Evolutionary conservation across 2,888 invertebrate genomes (phyloP), one percentile per base, ranked within the genome.

Genomic region (Ctenicera cuprea): DNA sequence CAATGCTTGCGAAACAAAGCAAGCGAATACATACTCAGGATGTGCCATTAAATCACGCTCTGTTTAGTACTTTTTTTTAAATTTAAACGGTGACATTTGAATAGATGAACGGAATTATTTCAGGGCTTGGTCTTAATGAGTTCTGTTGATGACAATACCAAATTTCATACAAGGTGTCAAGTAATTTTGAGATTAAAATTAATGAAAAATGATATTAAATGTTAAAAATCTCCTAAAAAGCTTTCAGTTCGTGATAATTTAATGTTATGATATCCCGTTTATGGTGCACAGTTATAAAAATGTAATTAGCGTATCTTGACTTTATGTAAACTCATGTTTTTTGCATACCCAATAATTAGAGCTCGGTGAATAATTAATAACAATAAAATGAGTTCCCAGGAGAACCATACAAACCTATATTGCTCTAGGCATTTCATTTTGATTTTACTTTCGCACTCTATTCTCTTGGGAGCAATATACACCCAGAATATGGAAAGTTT

Each of bases 11-110:
- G 38, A 30, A 54, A 54, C 30, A 54, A 54, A 12, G 22, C 54
- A 33, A 63, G 33, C 30, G 45, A 43, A 45, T 45, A 26, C 63
- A 48, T 45, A 63, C 48, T 41, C 59, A 59, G n/a, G 38, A 59
- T 38, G 37, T 16, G 37, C 2, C 59, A 18, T 38, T 30, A 54
- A 54, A 33, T 26, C 54, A 54, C 11, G 18, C 48, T 18, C 16
- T 7, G 18, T 18, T 18, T 38, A 7, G 14, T 1, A 14, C 7
- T 20, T 48, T 48, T 45, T 45, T n/a, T 38, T 41, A n/a, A 33
- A 9, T 5, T 33, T 33, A 8, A 33, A 8, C 33, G 33, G 9
- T 33, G 33, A 33, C 33, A 9, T 33, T 5, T 26, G 26, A 26
- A 26, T 26, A 3, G 26, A 33, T 33, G 9, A 26, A 26, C 26